Conservation (phyloP, 1,140 invertebrate genomes). For the Lineus longissimus region DNA sequence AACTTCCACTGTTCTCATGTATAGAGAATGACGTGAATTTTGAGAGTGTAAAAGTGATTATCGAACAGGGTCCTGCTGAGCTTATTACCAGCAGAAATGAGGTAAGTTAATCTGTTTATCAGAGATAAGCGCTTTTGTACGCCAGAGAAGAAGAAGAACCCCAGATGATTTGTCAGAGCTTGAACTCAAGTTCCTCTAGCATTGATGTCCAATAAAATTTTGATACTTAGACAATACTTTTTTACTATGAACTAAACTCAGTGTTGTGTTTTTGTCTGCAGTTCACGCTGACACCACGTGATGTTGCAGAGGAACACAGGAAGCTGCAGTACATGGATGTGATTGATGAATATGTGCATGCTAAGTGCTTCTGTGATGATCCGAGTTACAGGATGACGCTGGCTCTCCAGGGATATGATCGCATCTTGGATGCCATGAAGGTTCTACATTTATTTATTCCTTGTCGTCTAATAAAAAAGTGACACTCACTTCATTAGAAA, state of each 20-base stretch:
- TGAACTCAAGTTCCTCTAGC: no score
- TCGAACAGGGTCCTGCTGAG: slow-evolving; percentile 28
- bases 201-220: no score
- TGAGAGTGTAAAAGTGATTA: slow-evolving; percentile 27
- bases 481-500: no score
- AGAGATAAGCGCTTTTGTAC: no score
- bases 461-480: slow-evolving; percentile 19
- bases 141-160: no score
- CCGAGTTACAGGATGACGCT: slow-evolving; percentile 28
- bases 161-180: no score
- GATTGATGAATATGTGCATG: no score
- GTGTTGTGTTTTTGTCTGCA: no score
- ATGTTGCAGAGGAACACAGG: not conserved
- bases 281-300: not conserved
- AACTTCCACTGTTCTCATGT: slow-evolving; percentile 33
- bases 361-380: no score
- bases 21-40: slow-evolving; percentile 27
- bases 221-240: no score
- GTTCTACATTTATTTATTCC: slow-evolving; percentile 5
- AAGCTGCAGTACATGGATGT: no score
- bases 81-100: slow-evolving; percentile 32
- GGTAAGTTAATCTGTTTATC: slow-evolving; percentile 16
- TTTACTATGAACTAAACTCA: no score
- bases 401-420: slow-evolving; percentile 30
- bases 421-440: slow-evolving; percentile 23